Base-by-base conservation (phyloP, 2,888 invertebrate species). In the Mesochorus sp. region DNA sequence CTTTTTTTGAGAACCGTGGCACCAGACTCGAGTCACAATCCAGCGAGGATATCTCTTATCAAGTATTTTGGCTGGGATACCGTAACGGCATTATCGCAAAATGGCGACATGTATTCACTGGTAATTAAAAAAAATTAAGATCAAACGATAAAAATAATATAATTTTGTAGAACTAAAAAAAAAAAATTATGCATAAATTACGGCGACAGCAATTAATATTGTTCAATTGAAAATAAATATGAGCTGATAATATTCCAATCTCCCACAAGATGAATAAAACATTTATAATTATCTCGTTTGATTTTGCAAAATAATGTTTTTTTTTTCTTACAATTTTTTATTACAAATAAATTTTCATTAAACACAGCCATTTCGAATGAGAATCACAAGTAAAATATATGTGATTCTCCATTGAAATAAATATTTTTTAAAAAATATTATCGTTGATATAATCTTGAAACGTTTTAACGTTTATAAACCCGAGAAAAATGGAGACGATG, bases 21-120 rank as follows among this genome's bases (percentile, higher is more conserved):
- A 0, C 97, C 97, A 0, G 97, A 97, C 89, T 96, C 97, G 0
- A 97, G 97, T 0, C 97, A 97, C 91, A 97, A 97, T 89, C 94
- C 95, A 0, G 98, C 97, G 1, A 93, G 97, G 85, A 95, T 96
- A 68, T 95, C 96, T 28, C 96, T 98, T 87, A 95, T 98, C 84
- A 94, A 93, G 82, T 92, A 94, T 87, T 95, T 95, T 87, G 94
- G 94, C 28, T 98, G 98, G 98, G 95, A 96, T 89, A 96, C 96
- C 0, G 97, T 98, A 55, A 96, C 97, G 0, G 95, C 96, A 0
- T 95, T 98, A 87, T 96, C 96, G 0, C 96, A 98, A 90, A 97
- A 97, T 85, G 96, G 96, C 84, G 97, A 97, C 90, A 94, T 95
- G 51, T 96, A 95, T 91, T 95, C 97, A 3, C 90, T 98, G 92